Conservation (phyloP, 2,113 vertebrate genomes). For the Odobenus rosmarus region DNA sequence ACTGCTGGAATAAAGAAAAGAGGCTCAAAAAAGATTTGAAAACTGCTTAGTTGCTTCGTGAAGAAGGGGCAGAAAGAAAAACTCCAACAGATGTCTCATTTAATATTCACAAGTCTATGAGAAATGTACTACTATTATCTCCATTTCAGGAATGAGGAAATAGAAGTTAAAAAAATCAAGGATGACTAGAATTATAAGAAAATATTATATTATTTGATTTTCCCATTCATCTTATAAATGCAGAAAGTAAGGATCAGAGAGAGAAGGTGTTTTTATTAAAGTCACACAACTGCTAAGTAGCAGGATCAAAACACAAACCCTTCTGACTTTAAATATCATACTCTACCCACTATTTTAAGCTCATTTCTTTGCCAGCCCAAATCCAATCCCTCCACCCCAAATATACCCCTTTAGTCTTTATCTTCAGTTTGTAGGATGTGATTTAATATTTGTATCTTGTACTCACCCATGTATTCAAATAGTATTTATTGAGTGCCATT, state of each 20-base stretch:
- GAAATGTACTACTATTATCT: neutral
- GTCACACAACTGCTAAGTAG: neutral
- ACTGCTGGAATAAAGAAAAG: neutral
- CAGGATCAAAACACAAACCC: neutral
- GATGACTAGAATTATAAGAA: neutral
- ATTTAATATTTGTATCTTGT: constrained; percentile 9
- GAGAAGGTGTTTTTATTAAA: neutral
- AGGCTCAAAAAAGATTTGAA: neutral
- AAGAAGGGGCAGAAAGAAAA: neutral
- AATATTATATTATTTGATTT: neutral
- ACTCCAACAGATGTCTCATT: neutral
- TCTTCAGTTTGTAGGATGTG: neutral
- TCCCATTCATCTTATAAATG: neutral
- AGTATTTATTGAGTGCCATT: neutral
- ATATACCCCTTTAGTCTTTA: neutral
- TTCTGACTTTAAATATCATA: neutral
- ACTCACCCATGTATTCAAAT: neutral
- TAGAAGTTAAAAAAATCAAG: constrained; percentile 11
- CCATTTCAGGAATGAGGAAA: neutral
- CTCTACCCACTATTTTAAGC: neutral
- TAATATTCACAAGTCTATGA: constrained; percentile 10
- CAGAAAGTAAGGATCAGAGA: neutral
- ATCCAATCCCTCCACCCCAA: neutral
- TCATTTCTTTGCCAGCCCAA: neutral
- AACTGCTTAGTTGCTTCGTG: neutral